phyloP scores from a whole-genome alignment of 2,797 vertebrate genomes.

The Lepidocolaptes lacrymiger region DNA sequence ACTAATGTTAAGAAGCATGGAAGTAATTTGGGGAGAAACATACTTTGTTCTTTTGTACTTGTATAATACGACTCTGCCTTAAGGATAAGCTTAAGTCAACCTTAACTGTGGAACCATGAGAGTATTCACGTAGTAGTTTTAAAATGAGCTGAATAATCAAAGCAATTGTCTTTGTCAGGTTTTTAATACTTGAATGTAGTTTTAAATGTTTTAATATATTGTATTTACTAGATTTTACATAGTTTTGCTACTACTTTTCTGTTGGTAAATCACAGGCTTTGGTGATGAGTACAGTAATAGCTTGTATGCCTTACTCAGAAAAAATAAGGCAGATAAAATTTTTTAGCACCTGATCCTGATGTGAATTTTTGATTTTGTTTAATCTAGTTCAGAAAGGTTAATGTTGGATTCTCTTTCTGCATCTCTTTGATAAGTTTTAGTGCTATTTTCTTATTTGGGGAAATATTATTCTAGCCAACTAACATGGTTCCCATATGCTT shows the following conservation, averaged over 20 bases:
- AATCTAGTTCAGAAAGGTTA: not conserved
- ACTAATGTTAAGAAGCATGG: constrained; percentile 38
- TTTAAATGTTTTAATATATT: not conserved
- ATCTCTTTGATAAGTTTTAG: not conserved
- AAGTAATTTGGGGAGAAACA: constrained; percentile 49
- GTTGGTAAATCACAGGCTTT: not conserved
- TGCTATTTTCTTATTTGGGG: not conserved
- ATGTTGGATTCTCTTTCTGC: not conserved
- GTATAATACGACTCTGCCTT: constrained; percentile 11
- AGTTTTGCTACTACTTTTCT: not conserved
- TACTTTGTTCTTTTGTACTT: constrained; percentile 32
- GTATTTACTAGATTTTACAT: not conserved
- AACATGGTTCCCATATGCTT: not conserved
- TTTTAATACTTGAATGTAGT: not conserved
- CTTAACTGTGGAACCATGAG: not conserved
- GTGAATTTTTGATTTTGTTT: not conserved
- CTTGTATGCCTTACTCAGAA: not conserved
- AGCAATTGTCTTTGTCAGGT: not conserved
- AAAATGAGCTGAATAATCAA: not conserved
- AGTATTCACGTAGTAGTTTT: not conserved
- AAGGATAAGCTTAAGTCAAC: constrained; percentile 20
- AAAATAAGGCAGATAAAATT: not conserved
- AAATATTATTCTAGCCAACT: not conserved
- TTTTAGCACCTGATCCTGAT: not conserved
- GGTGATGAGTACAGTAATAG: not conserved